Conservation (phyloP, 2,888 invertebrate species). For the Timandra comae region DNA sequence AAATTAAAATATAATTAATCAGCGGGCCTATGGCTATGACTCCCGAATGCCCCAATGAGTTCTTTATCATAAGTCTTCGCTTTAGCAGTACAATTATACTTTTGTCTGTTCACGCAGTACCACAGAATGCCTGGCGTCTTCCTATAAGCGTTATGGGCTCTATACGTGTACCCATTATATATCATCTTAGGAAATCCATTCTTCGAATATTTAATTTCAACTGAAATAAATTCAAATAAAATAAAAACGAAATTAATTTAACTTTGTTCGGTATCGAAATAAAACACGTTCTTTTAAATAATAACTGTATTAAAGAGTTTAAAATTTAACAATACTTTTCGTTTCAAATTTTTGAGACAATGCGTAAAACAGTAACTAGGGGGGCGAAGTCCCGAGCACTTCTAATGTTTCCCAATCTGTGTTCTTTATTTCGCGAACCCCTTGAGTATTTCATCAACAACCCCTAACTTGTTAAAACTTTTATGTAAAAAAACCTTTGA, state of each 20-base stretch:
- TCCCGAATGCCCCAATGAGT: conserved; percentile 46
- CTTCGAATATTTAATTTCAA: conserved; percentile 16
- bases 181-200: conserved; percentile 62
- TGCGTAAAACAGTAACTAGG: too few species aligned
- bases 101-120: conserved; percentile 60
- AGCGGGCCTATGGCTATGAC: conserved; percentile 60
- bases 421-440: too few species aligned
- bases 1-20: too few species aligned
- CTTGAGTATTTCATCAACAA: too few species aligned
- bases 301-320: conserved; percentile 1
- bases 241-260: too few species aligned
- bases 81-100: conserved; percentile 51
- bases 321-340: conserved; percentile 2
- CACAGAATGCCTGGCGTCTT: conserved; percentile 59
- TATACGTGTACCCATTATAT: conserved; percentile 52
- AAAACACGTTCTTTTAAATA: background rate
- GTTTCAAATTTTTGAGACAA: too few species aligned
- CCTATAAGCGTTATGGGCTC: conserved; percentile 66
- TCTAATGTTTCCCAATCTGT: too few species aligned
- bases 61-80: conserved; percentile 51
- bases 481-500: too few species aligned
- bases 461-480: too few species aligned
- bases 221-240: conserved; percentile 17
- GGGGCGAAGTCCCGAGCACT: too few species aligned
- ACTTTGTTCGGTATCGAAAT: too few species aligned